Evolutionary conservation across 23 tunicate genomes (phyloP), one percentile per base, ranked within the genome.

Genomic region (Trididemnum nubilum): DNA sequence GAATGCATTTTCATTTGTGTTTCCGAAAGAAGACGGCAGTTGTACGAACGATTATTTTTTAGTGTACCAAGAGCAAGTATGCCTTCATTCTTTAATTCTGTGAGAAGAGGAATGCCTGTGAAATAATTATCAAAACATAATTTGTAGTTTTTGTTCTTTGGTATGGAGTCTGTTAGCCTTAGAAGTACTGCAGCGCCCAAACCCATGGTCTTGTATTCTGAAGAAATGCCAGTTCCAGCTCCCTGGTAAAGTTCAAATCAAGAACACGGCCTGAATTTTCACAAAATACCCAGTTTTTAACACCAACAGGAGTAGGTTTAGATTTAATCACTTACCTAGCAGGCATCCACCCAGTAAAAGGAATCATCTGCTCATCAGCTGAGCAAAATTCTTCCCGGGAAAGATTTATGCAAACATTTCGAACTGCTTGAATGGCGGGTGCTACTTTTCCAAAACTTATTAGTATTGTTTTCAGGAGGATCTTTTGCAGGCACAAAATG

Each of bases 281-380:
- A 61, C 69, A 61, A 9, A 61, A 22, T 23, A 61, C 69, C 19
- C 19, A 61, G 69, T 61, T 61, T 61, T 61, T 61, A 9, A 61
- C 19, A 61, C 69, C 69, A 61, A 61, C 69, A 4, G 69, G 69
- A 25, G 19, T 61, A 9, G 69, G 69, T 22, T 9, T 61, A 22
- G 23, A 9, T 61, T 61, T 61, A 22, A 61, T 61, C 23, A 61
- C 19, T 22, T 61, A 25, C 30, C 22, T 9, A 22, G 69, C 69
- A 9, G 69, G 69, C 30, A 61, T 61, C 24, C 24, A 4, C 24
- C 69, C 69, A 9, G 69, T 61, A 61, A 61, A 61, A 9, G 69
- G 69, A 26, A 61, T 61, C 69, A 61, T 61, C 69, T 61, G 69
- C 24, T 61, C 69, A 61, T 61, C 69, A 22, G 22, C 69, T 61